Base-by-base conservation (phyloP, 2,797 vertebrate species). In the Dicrostonyx torquatus region DNA sequence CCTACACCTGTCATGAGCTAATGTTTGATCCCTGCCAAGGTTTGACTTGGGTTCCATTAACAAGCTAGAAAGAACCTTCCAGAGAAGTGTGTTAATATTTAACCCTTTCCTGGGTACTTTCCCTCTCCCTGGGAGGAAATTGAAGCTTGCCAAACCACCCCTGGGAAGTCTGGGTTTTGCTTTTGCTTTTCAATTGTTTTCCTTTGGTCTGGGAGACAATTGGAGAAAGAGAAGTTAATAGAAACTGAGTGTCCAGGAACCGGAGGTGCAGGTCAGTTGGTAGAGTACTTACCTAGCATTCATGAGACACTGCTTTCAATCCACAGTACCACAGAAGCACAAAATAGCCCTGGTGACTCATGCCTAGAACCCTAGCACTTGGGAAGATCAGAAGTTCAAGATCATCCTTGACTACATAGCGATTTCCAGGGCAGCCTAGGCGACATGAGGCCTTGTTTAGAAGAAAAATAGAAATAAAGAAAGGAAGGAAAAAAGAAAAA, bases 1-100 rank as follows among this genome's bases (percentile, higher is more conserved):
- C 84, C 89, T 92, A 95, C 95, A 97, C 97, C 96, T 97, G 97
- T 97, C 97, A 97, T 96, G 96, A 97, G 96, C 96, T 97, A 97
- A 96, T 97, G 94, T 90, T 92, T 10, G 29, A 50, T 88, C 94
- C 76, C 90, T 97, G 97, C 97, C 96, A 95, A 95, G 91, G 91
- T 95, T 96, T 97, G 96, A 75, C 95, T 97, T 95, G 96, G 91
- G 92, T 80, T 97, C 92, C 88, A 90, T 96, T 97, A 95, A 95
- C 77, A 48, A 87, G 53, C 70, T 83, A 68, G 93, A 87, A 79
- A 92, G 94, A 87, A 87, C 84, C n/a, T 85, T 94, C 93, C 78
- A 66, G 96, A 89, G 92, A 95, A 94, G 79, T 22, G 9, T 75
- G 92, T 91, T 96, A 58, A 88, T 95, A 78, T 95, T 97, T 97